Evolutionary conservation across 2,113 vertebrate species (phyloP), one percentile per base, ranked within the genome.

Genomic region (Aegotheles bennettii): DNA sequence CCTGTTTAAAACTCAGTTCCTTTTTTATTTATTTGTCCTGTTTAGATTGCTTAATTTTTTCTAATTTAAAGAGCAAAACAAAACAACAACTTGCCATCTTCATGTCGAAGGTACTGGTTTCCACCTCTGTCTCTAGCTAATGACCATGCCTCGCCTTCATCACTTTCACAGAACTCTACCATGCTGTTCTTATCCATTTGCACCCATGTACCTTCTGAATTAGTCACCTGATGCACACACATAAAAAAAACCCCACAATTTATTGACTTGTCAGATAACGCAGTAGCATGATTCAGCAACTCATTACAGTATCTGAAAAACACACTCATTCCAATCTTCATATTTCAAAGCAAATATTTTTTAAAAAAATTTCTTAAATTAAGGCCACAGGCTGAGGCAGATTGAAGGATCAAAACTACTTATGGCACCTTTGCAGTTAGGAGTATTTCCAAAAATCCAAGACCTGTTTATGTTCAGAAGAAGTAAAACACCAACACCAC

Each of bases 131-230:
- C 99, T 98, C 99, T 98, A 97, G 99, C 98, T 98, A 99, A 97
- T 3, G 99, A 99, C 99, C 99, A 99, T 9, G 99, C 99, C 95
- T 99, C 99, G 50, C 99, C 99, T 96, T 99, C 99, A 96, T 99
- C 99, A 83, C 99, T 99, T 98, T 99, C 99, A 98, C 99, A 99
- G 98, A 99, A 99, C 96, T 99, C 99, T 97, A 99, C 99, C 96
- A 99, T 99, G 97, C 99, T 99, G 98, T 99, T 99, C 98, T 99
- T 99, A 98, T 99, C 99, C 98, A 99, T 98, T 87, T 99, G 99
- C 76, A 99, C 99, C 99, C 99, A 99, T 0, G 99, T 98, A 93
- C 99, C 99, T 98, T 99, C 99, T 81, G 99, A 98, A 98, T 99
- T 99, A 97, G 99, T 98, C 97, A 99, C 99, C 99, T 99, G 98